Evolutionary conservation across 2,888 invertebrate genomes (phyloP).

Genomic region (Gibbula magus): DNA sequence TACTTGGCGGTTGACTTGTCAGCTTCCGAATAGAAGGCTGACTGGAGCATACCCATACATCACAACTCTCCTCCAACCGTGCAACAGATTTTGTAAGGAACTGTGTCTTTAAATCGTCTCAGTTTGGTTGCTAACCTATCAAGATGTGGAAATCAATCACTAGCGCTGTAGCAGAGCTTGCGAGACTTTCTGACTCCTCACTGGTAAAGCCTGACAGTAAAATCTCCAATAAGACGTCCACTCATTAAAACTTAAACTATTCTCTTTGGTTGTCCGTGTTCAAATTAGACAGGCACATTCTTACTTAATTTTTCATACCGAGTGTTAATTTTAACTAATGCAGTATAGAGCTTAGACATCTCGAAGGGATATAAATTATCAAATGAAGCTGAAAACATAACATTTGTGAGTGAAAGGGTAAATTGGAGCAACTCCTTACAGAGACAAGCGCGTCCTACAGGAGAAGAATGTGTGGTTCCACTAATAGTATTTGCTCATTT

Average conservation of each 20-base stretch:
- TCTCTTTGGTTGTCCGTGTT: neutral
- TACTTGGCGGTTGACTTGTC: neutral
- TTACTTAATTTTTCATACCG: conserved; percentile 3
- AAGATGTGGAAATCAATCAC: too few relatives aligned
- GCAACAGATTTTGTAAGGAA: neutral
- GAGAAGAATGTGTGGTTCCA: neutral
- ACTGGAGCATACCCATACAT: neutral
- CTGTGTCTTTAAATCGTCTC: neutral
- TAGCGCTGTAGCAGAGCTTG: too few relatives aligned
- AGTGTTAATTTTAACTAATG: neutral
- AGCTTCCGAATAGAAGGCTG: neutral
- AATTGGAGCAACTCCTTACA: neutral
- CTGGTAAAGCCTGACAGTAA: too few relatives aligned
- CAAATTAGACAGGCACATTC: conserved; percentile 1
- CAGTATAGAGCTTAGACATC: neutral
- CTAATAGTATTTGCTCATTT: conserved; percentile 10
- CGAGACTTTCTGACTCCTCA: too few relatives aligned
- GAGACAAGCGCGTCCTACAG: neutral
- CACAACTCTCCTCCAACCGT: neutral
- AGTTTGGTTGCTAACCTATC: too few relatives aligned
- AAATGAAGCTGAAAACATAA: too few relatives aligned
- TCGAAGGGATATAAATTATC: neutral
- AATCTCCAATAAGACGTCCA: too few relatives aligned
- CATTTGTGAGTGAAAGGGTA: too few relatives aligned
- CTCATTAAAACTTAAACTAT: neutral